These are phyloP conservation scores for Chydorus sphaericus DNA, from an alignment of 2,888 invertebrate genomes.

Conservation along the genomic window DNA sequence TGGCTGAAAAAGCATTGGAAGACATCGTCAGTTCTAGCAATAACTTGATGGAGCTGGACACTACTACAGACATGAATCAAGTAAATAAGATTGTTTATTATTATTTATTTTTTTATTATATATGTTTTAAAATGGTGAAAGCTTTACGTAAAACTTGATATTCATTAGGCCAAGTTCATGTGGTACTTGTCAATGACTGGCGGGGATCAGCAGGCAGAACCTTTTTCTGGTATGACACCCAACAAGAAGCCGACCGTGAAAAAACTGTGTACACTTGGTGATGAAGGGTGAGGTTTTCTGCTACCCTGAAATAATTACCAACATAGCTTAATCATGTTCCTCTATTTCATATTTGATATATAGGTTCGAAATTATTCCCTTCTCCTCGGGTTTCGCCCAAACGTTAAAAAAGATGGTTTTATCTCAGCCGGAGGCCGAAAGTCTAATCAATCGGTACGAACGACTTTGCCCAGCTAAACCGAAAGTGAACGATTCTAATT, in stretches of 20 bases:
- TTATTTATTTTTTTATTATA: background rate
- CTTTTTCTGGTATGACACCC: background rate
- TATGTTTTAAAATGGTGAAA: too few species aligned
- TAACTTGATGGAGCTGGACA: background rate
- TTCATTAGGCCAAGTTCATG: background rate
- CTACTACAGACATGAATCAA: background rate
- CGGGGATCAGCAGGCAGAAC: background rate
- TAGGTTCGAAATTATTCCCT: constrained; percentile 1
- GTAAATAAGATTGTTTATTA: too few species aligned
- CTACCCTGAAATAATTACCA: background rate
- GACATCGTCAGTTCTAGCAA: background rate
- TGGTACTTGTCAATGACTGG: constrained; percentile 3
- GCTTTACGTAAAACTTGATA: background rate
- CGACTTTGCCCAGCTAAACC: constrained; percentile 15
- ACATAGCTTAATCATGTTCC: background rate
- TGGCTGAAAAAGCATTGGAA: constrained; percentile 1
- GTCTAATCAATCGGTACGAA: constrained; percentile 14
- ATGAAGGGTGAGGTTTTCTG: background rate
- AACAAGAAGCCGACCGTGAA: background rate
- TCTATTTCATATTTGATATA: background rate
- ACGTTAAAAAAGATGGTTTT: background rate
- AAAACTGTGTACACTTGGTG: background rate
- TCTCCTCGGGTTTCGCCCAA: constrained; percentile 1
- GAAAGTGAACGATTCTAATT: too few species aligned
- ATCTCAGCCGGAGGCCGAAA: background rate